Evolutionary conservation across 2,888 invertebrate genomes (phyloP).

Genomic region (Brachynemurus nebulosus): DNA sequence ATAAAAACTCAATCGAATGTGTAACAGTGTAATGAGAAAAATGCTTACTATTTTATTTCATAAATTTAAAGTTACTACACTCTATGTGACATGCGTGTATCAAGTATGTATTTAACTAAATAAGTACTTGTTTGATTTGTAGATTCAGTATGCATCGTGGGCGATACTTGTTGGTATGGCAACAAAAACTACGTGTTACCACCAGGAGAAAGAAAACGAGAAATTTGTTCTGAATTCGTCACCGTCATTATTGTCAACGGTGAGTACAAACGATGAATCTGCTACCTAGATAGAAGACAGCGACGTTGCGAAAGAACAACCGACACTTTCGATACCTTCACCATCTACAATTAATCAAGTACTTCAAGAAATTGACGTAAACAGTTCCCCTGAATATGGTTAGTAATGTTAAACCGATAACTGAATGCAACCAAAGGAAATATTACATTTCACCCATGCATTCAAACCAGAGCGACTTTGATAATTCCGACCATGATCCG

Average conservation of each 20-base stretch:
- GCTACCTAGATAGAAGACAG: conserved; percentile 1
- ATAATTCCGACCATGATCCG: conserved; percentile 13
- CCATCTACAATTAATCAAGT: neutral
- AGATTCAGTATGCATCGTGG: conserved; percentile 12
- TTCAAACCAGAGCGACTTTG: conserved; percentile 12
- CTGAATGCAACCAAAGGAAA: conserved; percentile 15
- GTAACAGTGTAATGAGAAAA: neutral
- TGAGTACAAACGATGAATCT: conserved; percentile 2
- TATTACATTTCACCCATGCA: conserved; percentile 14
- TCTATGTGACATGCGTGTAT: neutral
- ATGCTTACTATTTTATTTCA: neutral
- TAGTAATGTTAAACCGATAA: neutral
- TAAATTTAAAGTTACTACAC: neutral
- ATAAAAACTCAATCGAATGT: neutral
- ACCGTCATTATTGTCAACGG: neutral
- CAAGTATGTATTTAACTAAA: neutral
- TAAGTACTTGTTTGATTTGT: conserved; percentile 11
- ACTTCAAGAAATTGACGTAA: conserved; percentile 3
- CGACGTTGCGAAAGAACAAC: conserved; percentile 1
- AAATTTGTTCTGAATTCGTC: neutral
- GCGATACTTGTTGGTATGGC: conserved; percentile 12
- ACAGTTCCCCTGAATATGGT: neutral
- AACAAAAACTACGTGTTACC: conserved; percentile 10
- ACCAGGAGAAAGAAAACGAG: conserved; percentile 7
- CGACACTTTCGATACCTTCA: neutral